Evolutionary conservation across 2,113 vertebrate genomes (phyloP).

Genomic region (Sitta europaea): DNA sequence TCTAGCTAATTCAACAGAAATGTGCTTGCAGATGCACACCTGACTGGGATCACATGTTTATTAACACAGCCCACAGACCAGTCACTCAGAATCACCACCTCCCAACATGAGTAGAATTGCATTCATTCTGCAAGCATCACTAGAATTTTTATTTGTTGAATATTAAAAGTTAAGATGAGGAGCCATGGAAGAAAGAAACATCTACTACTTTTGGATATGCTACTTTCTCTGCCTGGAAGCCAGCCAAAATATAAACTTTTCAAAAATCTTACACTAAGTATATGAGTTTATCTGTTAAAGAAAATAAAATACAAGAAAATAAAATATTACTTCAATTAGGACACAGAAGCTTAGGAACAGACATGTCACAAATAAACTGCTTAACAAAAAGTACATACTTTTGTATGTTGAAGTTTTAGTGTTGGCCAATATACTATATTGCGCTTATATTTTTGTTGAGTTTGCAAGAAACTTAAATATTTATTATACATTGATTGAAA

Average conservation of each 20-base stretch:
- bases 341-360: neutral
- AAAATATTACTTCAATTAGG: neutral
- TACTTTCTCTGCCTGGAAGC: neutral
- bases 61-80: neutral
- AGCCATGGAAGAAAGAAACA: neutral
- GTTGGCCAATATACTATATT: neutral
- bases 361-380: neutral
- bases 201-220: neutral
- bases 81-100: neutral
- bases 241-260: neutral
- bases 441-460: neutral
- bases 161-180: neutral
- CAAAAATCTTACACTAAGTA: neutral
- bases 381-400: neutral
- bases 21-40: conserved; percentile 10
- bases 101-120: neutral
- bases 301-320: neutral
- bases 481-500: neutral
- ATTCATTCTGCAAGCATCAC: neutral
- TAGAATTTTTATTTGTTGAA: neutral
- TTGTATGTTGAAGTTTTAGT: neutral
- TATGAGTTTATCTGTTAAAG: neutral
- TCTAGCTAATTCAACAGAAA: neutral
- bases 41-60: neutral
- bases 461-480: neutral